Conservation (phyloP, 2,113 vertebrate genomes). For the Pica pica region DNA sequence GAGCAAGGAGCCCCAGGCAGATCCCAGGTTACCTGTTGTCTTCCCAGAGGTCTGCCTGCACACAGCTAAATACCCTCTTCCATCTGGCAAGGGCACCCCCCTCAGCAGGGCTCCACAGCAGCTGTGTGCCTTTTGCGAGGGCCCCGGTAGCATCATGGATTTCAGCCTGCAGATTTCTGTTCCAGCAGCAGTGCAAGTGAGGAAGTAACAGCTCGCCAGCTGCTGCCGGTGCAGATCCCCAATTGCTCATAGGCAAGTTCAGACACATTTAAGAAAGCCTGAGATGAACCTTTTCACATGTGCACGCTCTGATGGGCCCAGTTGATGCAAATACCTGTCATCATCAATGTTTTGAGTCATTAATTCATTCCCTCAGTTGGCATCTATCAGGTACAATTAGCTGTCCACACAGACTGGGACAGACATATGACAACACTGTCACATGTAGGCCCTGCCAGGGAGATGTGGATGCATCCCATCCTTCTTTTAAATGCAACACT, state of each 20-base stretch:
- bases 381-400: background rate
- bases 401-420: background rate
- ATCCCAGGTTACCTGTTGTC: background rate
- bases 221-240: background rate
- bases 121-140: accelerated
- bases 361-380: background rate
- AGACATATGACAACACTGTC: background rate
- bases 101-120: background rate
- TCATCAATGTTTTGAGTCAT: background rate
- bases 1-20: background rate
- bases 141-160: accelerated
- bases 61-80: background rate
- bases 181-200: background rate
- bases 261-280: background rate
- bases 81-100: background rate
- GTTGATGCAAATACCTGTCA: background rate
- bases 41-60: background rate
- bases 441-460: accelerated
- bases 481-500: background rate
- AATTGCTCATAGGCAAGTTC: background rate
- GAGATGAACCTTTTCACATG: background rate
- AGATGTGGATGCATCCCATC: background rate
- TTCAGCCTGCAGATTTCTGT: background rate
- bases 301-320: background rate
- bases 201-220: background rate